phyloP scores from a whole-genome alignment of 2,888 invertebrate species.

The Allophyes oxyacanthae region DNA sequence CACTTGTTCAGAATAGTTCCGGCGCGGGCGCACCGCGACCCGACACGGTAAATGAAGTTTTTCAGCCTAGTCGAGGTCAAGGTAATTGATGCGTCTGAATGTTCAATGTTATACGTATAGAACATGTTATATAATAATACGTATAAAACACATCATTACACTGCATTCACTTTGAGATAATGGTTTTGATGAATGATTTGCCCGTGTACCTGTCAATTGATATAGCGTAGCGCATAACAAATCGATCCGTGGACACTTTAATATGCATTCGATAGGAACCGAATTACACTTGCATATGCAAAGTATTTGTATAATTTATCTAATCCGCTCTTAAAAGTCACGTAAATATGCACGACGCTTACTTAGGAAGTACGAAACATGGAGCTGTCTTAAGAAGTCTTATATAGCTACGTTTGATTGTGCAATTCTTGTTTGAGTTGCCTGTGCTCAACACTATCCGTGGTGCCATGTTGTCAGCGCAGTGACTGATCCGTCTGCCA shows the following conservation, averaged over 20 bases:
- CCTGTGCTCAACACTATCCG: constrained; percentile 20
- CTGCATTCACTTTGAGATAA: constrained; percentile 19
- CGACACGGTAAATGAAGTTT: constrained; percentile 67
- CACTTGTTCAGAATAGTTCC: constrained; percentile 74
- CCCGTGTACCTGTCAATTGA: constrained; percentile 23
- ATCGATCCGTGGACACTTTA: constrained; percentile 28
- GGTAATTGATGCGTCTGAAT: constrained; percentile 61
- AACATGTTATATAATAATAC: constrained; percentile 23
- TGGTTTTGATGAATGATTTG: constrained; percentile 31
- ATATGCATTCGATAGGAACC: constrained; percentile 32
- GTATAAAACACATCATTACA: constrained; percentile 27
- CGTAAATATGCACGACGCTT: constrained; percentile 71
- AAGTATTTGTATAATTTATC: constrained; percentile 58
- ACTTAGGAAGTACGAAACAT: constrained; percentile 61
- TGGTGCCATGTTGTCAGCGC: constrained; percentile 54
- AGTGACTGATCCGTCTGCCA: constrained; percentile 56
- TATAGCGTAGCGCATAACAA: constrained; percentile 29
- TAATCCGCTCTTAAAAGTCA: constrained; percentile 68
- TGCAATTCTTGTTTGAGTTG: constrained; percentile 58
- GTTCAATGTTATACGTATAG: constrained; percentile 29
- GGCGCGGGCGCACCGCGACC: constrained; percentile 51
- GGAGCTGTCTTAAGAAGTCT: constrained; percentile 64
- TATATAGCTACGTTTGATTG: constrained; percentile 64
- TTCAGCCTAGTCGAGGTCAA: constrained; percentile 78
- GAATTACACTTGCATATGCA: constrained; percentile 36